Percentiles rank a stretch among this genome's conserved stretches.
Conservation (phyloP, 2,888 invertebrate species). For the Augochlorella aurata region DNA sequence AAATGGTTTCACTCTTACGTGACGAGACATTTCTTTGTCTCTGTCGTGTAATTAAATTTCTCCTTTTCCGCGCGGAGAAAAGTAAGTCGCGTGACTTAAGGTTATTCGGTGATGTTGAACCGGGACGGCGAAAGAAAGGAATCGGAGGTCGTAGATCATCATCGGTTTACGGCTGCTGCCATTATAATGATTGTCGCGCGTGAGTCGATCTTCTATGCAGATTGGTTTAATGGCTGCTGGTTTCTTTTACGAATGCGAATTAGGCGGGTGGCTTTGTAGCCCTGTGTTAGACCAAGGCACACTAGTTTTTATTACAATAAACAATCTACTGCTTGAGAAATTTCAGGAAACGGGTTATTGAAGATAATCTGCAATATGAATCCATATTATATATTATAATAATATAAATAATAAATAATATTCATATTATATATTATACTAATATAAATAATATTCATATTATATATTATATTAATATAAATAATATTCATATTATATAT, state of each 20-base stretch:
- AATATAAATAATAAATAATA: no score
- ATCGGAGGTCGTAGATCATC: constrained; percentile 15
- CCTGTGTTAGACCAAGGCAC: background rate
- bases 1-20: constrained; percentile 4
- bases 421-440: no score
- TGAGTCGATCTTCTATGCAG: background rate
- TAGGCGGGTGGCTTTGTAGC: background rate
- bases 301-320: background rate
- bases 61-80: background rate
- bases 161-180: constrained; percentile 28
- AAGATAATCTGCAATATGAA: background rate
- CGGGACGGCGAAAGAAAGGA: background rate
- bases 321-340: background rate
- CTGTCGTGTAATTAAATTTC: constrained; percentile 23
- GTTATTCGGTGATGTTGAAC: constrained; percentile 18
- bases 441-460: no score
- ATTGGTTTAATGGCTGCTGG: background rate
- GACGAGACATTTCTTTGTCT: background rate
- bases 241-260: constrained; percentile 1
- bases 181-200: constrained; percentile 32
- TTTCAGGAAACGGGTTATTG: background rate
- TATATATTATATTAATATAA: no score
- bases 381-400: no score
- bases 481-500: no score
- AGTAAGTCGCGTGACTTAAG: background rate